A percentile compares a stretch with the other conserved stretches of the same genome.
phyloP scores from a whole-genome alignment of 2,888 invertebrate genomes.

The Drosophila pseudotalamancana region DNA sequence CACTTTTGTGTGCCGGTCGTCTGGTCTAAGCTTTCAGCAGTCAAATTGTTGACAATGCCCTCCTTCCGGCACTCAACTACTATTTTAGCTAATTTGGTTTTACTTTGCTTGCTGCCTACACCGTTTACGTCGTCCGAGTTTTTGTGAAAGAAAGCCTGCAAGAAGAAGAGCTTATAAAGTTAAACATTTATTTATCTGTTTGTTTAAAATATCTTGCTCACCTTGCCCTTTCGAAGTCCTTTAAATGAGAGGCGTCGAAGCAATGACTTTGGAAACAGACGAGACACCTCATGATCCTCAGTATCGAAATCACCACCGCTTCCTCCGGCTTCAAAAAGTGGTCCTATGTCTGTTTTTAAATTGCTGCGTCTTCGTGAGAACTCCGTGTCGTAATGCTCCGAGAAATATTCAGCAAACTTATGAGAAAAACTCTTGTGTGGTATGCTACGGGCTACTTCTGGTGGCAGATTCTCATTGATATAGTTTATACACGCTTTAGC shows the following conservation, averaged over 20 bases:
- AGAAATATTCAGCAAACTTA: slow-evolving; percentile 93
- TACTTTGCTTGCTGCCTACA: slow-evolving; percentile 89
- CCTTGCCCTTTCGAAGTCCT: slow-evolving; percentile 92
- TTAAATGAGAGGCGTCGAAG: slow-evolving; percentile 95
- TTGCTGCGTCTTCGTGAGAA: slow-evolving; percentile 86
- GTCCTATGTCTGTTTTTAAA: slow-evolving; percentile 83
- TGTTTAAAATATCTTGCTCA: slow-evolving; percentile 32
- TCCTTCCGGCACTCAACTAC: slow-evolving; percentile 97
- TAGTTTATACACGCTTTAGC: slow-evolving; percentile 93
- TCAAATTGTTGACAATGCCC: slow-evolving; percentile 95
- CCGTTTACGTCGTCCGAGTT: slow-evolving; percentile 89
- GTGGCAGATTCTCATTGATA: slow-evolving; percentile 88
- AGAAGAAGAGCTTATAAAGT: slow-evolving; percentile 82
- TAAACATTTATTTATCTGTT: slow-evolving; percentile 55
- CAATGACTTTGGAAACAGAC: slow-evolving; percentile 92
- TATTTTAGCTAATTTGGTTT: slow-evolving; percentile 95
- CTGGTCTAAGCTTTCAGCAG: slow-evolving; percentile 95
- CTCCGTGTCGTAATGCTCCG: slow-evolving; percentile 93
- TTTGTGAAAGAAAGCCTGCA: slow-evolving; percentile 92
- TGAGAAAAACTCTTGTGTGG: slow-evolving; percentile 92
- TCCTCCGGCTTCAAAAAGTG: slow-evolving; percentile 34
- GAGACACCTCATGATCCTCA: slow-evolving; percentile 92
- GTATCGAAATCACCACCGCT: slow-evolving; percentile 86
- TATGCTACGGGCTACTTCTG: slow-evolving; percentile 88
- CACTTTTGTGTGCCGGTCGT: slow-evolving; percentile 93